Evolutionary conservation across 2,888 invertebrate genomes (phyloP).

Genomic region (Lasioglossum oenotherae): DNA sequence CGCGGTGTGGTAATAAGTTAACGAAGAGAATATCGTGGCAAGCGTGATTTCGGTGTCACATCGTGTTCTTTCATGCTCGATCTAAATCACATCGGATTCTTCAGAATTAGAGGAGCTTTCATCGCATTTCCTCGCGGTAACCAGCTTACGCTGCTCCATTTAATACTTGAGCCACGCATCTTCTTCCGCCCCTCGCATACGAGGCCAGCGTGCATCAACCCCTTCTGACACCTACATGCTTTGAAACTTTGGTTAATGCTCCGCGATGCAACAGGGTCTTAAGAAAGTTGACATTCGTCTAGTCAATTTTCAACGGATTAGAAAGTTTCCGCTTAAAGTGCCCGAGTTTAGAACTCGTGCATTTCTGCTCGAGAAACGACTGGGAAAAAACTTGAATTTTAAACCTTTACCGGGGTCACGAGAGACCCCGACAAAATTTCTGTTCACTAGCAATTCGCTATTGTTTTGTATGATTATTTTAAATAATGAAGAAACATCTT

Average conservation of each 20-base stretch:
- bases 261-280: constrained; percentile 17
- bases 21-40: neutral
- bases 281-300: constrained; percentile 21
- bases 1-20: no score
- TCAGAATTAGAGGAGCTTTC: constrained; percentile 8
- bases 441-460: neutral
- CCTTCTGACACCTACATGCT: constrained; percentile 27
- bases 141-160: constrained; percentile 36
- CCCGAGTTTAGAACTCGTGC: neutral
- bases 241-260: constrained; percentile 32
- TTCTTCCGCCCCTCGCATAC: constrained; percentile 17
- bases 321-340: neutral
- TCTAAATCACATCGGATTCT: constrained; percentile 5
- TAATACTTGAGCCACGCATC: constrained; percentile 39
- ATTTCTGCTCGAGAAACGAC: neutral
- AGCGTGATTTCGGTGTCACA: neutral
- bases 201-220: constrained; percentile 32
- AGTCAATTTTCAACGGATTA: constrained; percentile 14
- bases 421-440: neutral
- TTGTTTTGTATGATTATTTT: neutral
- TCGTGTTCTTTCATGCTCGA: neutral
- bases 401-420: neutral
- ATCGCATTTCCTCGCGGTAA: constrained; percentile 18
- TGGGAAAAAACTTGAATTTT: neutral
- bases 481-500: neutral